These are phyloP conservation scores for Laodelphax striatellus DNA, from an alignment of 1,140 invertebrate species.

Conservation along the genomic window DNA sequence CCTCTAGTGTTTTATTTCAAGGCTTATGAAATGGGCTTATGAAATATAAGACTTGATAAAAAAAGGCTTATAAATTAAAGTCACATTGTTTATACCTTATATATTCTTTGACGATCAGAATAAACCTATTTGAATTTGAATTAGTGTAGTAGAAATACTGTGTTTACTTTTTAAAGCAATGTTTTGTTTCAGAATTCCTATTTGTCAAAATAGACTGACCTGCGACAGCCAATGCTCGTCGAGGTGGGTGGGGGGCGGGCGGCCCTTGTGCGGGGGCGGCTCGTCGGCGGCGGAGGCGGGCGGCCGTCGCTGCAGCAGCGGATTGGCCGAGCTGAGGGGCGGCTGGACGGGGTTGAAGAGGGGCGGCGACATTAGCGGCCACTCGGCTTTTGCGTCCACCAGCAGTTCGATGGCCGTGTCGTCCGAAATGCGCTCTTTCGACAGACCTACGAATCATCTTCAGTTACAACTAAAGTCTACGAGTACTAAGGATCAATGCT, in stretches of 20 bases:
- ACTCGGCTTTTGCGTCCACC: slow-evolving; percentile 78
- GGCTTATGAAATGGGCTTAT: no score
- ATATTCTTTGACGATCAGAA: no score
- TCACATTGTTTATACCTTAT: no score
- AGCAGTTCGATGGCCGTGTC: slow-evolving; percentile 80
- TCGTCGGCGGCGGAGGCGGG: background rate
- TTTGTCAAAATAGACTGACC: slow-evolving; percentile 12
- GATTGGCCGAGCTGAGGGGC: slow-evolving; percentile 23
- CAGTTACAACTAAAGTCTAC: no score
- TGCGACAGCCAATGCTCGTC: slow-evolving; percentile 31
- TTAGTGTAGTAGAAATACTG: no score
- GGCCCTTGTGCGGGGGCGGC: slow-evolving; percentile 3
- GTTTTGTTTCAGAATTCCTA: no score
- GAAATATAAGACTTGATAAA: no score
- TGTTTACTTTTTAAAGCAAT: no score
- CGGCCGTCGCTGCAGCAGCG: slow-evolving; percentile 14
- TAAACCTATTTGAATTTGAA: no score
- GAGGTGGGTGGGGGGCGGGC: background rate
- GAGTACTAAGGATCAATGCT: no score
- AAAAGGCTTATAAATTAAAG: no score
- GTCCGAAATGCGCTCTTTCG: slow-evolving; percentile 82
- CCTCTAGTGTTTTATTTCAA: no score
- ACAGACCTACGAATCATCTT: slow-evolving; percentile 42
- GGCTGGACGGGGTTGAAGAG: slow-evolving; percentile 46
- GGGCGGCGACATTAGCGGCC: slow-evolving; percentile 63